Base-by-base conservation (phyloP, 2,888 invertebrate genomes). In the Dicranocentrus wangi region DNA sequence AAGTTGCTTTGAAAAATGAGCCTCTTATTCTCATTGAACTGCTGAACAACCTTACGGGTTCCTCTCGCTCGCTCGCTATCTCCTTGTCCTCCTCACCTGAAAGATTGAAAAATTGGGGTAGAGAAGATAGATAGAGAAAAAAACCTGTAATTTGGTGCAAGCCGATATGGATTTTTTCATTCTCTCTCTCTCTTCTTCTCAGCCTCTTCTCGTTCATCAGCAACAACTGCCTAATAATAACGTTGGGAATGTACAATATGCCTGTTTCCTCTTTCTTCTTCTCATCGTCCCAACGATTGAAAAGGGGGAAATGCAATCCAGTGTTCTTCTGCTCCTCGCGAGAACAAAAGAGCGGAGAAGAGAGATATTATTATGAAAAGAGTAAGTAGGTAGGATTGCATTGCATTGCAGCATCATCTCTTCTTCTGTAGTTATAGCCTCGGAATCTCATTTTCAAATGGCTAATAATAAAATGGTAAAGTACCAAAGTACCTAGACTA, bases 31-130 rank as follows among this genome's bases (percentile, higher is more conserved):
- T 17, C 19, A 23, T 39, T 53, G 21, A 72, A 68, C 61, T 25
- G 32, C 63, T 63, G 39, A 71, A 70, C 78, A 79, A 71, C 78
- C 78, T n/a, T n/a, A n/a, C n/a, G n/a, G n/a, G n/a, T n/a, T n/a
- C n/a, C n/a, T n/a, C n/a, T n/a, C n/a, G n/a, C n/a, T n/a, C n/a
- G n/a, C n/a, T n/a, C n/a, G n/a, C n/a, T n/a, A n/a, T n/a, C 70
- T 25, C 28, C 32, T 69, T 78, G 61, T 71, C 65, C 63, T 79
- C 78, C 71, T 79, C 71, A 79, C 78, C 78, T 79, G 78, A 79
- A 28, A 79, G 77, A 79, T 79, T 79, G 78, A 79, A 79, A 79
- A 79, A 79, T 79, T 79, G 58, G 78, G 71, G 71, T 79, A 79
- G 78, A 71, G 70, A 51, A 63, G 70, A n/a, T n/a, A n/a, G n/a